Evolutionary conservation across 2,113 vertebrate species (phyloP), one percentile per base, ranked within the genome.

Genomic region (Nothocercus julius): DNA sequence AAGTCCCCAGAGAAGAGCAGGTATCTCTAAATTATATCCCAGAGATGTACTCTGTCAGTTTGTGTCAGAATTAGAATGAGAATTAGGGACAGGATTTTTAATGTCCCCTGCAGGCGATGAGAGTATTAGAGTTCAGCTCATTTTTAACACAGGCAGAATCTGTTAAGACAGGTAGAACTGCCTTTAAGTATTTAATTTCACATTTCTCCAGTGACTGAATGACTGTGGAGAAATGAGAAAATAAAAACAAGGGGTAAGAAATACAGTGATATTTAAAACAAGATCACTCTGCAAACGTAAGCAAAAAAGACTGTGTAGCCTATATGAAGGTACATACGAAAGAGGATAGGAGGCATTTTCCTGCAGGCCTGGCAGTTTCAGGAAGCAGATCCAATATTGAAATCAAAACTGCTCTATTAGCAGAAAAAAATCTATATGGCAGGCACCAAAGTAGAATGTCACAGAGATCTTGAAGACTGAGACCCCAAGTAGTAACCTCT

Each of bases 21-120:
- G 42, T 73, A 28, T 51, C 67, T 91, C 84, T 68, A 92, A 47
- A 62, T 87, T 87, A 61, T 68, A 76, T 81, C 28, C 28, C 49
- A 80, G 72, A 85, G 28, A 89, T 47, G 49, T 80, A 61, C 34
- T 85, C 78, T 91, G 36, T 67, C 0, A 9, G 25, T 34, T 87
- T 85, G 53, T 34, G 51, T 91, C 56, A 68, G 42, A 89, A 36
- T 70, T 76, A 89, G 78, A 81, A 81, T 54, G 34, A 79, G 58
- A 91, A 92, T 79, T 82, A 76, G 66, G 78, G 59, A 62, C 44
- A 69, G 28, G 47, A 62, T 47, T 91, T 96, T 92, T 69, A 82
- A 76, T 27, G 47, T 56, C 30, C 22, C 14, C 44, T 95, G 73
- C 76, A 93, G 87, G 82, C 51, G 84, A 68, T 3, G 16, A 70